phyloP scores from a whole-genome alignment of 1,140 invertebrate species.

The Anadara kagoshimensis region DNA sequence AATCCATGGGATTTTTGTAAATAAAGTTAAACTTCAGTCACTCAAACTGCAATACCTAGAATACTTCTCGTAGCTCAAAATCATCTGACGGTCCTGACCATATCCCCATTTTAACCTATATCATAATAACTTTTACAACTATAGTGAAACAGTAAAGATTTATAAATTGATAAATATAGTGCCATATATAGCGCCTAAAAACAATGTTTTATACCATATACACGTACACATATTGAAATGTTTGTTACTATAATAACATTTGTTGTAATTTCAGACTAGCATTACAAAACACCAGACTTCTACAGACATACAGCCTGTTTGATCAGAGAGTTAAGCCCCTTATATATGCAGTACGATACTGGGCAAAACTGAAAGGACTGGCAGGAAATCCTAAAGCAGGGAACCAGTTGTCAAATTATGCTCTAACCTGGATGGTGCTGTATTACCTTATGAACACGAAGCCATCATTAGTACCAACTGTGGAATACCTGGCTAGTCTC shows the following conservation, averaged over 20 bases:
- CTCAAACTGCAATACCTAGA: too few relatives aligned
- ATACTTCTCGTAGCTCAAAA: too few relatives aligned
- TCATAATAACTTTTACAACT: too few relatives aligned
- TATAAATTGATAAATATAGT: too few relatives aligned
- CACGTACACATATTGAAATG: not conserved
- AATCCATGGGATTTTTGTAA: too few relatives aligned
- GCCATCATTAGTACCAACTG: constrained; percentile 48
- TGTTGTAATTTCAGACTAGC: constrained; percentile 49
- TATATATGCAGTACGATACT: constrained; percentile 58
- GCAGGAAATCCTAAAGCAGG: constrained; percentile 47
- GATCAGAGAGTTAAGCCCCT: constrained; percentile 57
- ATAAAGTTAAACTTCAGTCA: too few relatives aligned
- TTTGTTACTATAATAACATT: not conserved
- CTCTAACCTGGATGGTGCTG: constrained; percentile 56
- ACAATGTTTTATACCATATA: too few relatives aligned
- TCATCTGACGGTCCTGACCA: too few relatives aligned
- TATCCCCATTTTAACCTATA: too few relatives aligned
- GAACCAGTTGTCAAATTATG: constrained; percentile 58
- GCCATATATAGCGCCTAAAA: too few relatives aligned
- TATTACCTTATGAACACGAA: constrained; percentile 56
- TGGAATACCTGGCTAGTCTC: constrained; percentile 44
- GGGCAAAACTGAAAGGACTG: constrained; percentile 57
- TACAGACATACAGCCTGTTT: constrained; percentile 47
- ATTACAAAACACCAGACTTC: constrained; percentile 56
- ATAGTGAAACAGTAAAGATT: too few relatives aligned